phyloP scores from a whole-genome alignment of 2,797 vertebrate genomes.

The Mionectes olivaceus region DNA sequence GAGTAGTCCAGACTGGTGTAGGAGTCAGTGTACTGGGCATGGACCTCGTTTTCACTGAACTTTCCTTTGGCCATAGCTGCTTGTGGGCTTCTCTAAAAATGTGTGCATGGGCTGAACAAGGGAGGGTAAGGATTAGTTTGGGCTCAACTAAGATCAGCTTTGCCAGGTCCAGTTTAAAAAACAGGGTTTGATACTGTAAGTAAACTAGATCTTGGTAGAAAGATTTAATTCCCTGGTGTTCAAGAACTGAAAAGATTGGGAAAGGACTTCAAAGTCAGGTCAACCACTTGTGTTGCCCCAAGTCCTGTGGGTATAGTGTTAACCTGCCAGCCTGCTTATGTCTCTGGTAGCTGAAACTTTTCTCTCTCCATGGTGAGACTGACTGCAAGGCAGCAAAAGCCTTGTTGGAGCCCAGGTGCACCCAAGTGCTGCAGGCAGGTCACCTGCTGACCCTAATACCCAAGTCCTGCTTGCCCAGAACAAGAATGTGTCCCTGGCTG shows the following conservation, averaged over 20 bases:
- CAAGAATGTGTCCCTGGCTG: neutral
- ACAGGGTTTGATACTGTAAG: neutral
- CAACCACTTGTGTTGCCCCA: rapidly evolving
- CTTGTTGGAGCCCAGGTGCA: neutral
- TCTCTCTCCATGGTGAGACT: neutral
- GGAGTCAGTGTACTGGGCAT: neutral
- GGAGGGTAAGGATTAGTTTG: neutral
- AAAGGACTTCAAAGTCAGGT: neutral
- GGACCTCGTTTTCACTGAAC: neutral
- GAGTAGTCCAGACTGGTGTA: neutral
- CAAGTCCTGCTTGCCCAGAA: neutral
- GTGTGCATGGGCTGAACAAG: neutral
- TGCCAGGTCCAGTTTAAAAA: neutral
- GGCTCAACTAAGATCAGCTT: neutral
- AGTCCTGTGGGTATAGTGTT: neutral
- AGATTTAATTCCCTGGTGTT: neutral
- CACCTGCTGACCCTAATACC: neutral
- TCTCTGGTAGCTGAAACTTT: neutral
- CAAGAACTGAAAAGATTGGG: neutral
- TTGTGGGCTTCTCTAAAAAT: neutral
- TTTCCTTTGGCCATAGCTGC: neutral
- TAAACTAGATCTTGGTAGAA: neutral
- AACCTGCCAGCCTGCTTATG: neutral
- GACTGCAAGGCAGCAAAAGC: neutral
- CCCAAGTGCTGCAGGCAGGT: neutral